phyloP scores from a whole-genome alignment of 2,888 invertebrate genomes.

The Philaethria dido region DNA sequence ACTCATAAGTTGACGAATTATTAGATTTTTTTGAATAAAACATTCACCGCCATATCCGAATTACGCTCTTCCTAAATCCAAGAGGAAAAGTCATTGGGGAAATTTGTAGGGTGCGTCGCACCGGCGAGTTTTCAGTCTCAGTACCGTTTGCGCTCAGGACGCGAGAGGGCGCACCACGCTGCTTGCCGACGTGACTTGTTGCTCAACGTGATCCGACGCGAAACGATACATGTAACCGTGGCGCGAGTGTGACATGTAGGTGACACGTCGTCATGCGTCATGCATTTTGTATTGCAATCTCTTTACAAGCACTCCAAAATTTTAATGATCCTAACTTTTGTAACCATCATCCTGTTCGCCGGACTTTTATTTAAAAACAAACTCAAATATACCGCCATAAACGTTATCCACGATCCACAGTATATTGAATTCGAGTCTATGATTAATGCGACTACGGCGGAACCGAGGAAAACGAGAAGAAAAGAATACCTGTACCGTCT shows the following conservation, averaged over 20 bases:
- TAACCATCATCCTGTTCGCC: conserved; percentile 61
- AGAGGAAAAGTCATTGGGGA: conserved; percentile 78
- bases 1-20: neutral
- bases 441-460: conserved; percentile 69
- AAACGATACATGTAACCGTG: conserved; percentile 12
- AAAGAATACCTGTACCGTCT: conserved; percentile 82
- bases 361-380: conserved; percentile 66
- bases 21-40: neutral
- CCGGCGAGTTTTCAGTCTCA: conserved; percentile 75
- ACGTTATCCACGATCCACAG: conserved; percentile 55
- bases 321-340: conserved; percentile 69
- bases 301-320: conserved; percentile 72
- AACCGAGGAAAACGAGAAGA: conserved; percentile 70
- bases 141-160: conserved; percentile 75
- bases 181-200: conserved; percentile 75
- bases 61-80: conserved; percentile 63
- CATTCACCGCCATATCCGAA: conserved; percentile 57
- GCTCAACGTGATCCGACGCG: conserved; percentile 49
- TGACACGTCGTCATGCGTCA: conserved; percentile 69
- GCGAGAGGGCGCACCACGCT: conserved; percentile 79
- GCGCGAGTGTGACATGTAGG: conserved; percentile 37
- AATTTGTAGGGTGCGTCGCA: conserved; percentile 80
- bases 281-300: conserved; percentile 74
- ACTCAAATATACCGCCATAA: conserved; percentile 53
- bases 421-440: conserved; percentile 64